phyloP scores from a whole-genome alignment of 2,888 invertebrate genomes.

The Ophioninae sp. region DNA sequence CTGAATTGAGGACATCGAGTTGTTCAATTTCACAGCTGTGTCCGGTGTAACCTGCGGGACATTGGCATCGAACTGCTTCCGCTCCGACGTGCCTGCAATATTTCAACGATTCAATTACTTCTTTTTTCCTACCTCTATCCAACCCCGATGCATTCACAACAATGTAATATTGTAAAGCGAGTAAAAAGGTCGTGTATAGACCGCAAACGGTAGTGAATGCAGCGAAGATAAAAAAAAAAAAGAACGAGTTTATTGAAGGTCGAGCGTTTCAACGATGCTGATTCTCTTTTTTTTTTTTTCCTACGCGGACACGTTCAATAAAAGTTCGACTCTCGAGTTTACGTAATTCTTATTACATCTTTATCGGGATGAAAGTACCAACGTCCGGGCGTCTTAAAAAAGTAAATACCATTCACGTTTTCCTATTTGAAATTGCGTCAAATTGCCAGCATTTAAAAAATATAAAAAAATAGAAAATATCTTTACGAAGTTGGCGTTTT shows the following conservation, averaged over 20 bases:
- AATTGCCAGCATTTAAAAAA: neutral
- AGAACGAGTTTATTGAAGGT: neutral
- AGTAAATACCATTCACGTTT: neutral
- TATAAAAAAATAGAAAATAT: too few species aligned
- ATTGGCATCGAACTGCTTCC: constrained; percentile 88
- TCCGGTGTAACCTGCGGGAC: constrained; percentile 86
- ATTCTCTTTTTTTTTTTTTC: neutral
- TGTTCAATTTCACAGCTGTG: constrained; percentile 87
- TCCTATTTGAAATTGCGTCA: neutral
- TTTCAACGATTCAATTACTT: constrained; percentile 18
- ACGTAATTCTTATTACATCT: neutral
- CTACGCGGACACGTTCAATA: too few species aligned
- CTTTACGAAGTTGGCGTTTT: too few species aligned
- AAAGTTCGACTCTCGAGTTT: neutral
- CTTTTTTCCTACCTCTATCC: neutral
- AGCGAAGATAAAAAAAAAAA: neutral
- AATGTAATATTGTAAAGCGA: neutral
- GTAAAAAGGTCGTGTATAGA: neutral
- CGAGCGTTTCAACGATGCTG: neutral
- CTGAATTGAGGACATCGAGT: constrained; percentile 70
- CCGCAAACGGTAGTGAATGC: neutral
- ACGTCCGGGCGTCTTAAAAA: neutral
- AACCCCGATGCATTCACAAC: neutral
- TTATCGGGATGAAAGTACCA: neutral
- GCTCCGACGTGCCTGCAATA: constrained; percentile 88